phyloP scores from a whole-genome alignment of 2,113 vertebrate species.

The Cephalopholis sonnerati region DNA sequence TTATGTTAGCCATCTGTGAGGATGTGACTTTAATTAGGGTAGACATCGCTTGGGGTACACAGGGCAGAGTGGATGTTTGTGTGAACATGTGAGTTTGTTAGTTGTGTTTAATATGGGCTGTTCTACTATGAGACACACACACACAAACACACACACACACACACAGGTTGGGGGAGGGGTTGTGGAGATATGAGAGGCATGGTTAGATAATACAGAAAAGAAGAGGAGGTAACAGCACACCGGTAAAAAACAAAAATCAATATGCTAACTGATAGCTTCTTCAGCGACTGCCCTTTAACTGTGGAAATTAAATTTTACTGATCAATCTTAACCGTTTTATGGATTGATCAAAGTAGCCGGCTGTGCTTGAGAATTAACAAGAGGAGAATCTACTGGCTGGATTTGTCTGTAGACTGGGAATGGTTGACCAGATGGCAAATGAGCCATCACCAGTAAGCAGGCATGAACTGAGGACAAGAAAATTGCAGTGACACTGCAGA shows the following conservation, averaged over 20 bases:
- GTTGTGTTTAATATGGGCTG: constrained; percentile 23
- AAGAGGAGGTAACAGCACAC: constrained; percentile 10
- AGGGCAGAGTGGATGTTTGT: constrained; percentile 39
- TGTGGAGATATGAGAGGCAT: constrained; percentile 15
- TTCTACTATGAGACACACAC: constrained; percentile 11
- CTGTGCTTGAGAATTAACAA: constrained; percentile 29
- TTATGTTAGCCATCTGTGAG: constrained; percentile 67
- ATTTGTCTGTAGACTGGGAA: constrained; percentile 8
- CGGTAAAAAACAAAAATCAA: constrained; percentile 34
- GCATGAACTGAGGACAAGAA: constrained; percentile 42
- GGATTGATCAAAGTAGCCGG: neutral
- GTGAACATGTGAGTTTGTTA: constrained; percentile 41
- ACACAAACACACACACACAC: constrained; percentile 14
- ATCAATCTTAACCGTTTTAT: constrained; percentile 10
- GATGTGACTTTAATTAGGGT: constrained; percentile 68
- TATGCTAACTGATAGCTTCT: constrained; percentile 37
- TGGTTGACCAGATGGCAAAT: constrained; percentile 37
- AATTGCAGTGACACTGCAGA: constrained; percentile 15
- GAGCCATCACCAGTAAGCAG: constrained; percentile 41
- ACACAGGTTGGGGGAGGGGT: constrained; percentile 24
- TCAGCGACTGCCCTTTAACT: constrained; percentile 8
- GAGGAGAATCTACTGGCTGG: constrained; percentile 18
- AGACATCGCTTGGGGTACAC: constrained; percentile 40
- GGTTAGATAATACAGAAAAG: constrained; percentile 30
- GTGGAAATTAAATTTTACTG: constrained; percentile 35